A percentile compares a stretch with the other conserved stretches of the same genome.
phyloP scores from a whole-genome alignment of 92 coral and sea anemone genomes.

The Paragorgia papillata region DNA sequence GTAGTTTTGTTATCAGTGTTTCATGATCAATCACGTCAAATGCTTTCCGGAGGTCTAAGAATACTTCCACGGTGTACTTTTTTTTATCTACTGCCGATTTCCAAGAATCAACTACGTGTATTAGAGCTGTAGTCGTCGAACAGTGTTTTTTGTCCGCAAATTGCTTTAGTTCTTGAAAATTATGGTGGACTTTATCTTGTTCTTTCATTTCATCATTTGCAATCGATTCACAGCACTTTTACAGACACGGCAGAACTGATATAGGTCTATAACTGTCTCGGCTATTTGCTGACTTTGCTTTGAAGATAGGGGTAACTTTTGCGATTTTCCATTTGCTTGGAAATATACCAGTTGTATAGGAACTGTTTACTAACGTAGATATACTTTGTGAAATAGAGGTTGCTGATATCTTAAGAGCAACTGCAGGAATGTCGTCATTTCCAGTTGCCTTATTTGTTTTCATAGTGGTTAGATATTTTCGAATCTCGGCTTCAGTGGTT shows the following conservation, averaged over 20 bases:
- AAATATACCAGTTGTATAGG: constrained; percentile 18
- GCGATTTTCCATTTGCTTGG: constrained; percentile 61
- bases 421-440: constrained; percentile 48
- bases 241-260: constrained; percentile 27
- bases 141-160: background rate
- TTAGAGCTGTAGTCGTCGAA: background rate
- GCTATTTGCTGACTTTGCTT: constrained; percentile 46
- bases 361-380: constrained; percentile 19
- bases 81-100: constrained; percentile 41
- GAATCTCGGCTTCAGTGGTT: no score
- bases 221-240: no score
- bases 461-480: no score
- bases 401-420: constrained; percentile 43
- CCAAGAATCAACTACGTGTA: background rate
- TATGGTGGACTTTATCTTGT: background rate
- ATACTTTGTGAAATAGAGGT: constrained; percentile 41
- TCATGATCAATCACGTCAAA: constrained; percentile 62
- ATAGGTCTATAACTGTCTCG: constrained; percentile 46
- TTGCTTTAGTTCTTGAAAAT: background rate
- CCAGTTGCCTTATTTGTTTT: constrained; percentile 46
- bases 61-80: constrained; percentile 45
- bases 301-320: constrained; percentile 46
- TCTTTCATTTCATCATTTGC: no score
- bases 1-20: constrained; percentile 37
- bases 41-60: constrained; percentile 59